phyloP scores from a whole-genome alignment of 2,113 vertebrate species.

The Coptodon rendalli region DNA sequence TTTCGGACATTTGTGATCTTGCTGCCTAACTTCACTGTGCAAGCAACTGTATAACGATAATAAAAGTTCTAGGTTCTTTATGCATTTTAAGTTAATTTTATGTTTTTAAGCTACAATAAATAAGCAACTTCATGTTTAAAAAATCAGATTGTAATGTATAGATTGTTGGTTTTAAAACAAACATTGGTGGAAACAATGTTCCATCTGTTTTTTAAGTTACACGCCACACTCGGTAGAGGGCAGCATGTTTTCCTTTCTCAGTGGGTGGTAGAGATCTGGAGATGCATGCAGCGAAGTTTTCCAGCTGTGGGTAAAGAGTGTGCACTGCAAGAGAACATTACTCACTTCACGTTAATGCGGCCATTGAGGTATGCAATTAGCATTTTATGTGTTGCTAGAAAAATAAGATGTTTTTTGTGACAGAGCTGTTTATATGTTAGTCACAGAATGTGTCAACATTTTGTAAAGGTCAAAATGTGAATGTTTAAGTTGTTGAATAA shows the following conservation, averaged over 20 bases:
- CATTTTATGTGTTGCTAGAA: not conserved
- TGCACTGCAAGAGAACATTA: not conserved
- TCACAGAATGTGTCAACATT: not conserved
- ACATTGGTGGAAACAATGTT: not conserved
- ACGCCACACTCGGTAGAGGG: not conserved
- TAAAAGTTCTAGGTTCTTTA: not conserved
- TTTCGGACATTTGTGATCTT: not conserved
- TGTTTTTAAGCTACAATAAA: not conserved
- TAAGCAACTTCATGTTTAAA: not conserved
- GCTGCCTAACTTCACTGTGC: not conserved
- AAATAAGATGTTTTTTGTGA: not conserved
- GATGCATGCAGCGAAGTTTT: not conserved
- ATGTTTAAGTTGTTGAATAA: not conserved
- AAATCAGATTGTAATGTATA: not conserved
- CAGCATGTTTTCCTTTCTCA: not conserved
- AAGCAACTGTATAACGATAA: not conserved
- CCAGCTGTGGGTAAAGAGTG: not conserved
- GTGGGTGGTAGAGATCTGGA: not conserved
- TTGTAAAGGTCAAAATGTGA: not conserved
- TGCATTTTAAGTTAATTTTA: not conserved
- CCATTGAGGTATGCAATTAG: not conserved
- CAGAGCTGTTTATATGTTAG: not conserved
- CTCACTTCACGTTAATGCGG: not conserved
- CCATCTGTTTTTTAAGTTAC: not conserved
- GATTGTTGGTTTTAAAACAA: not conserved